phyloP scores from a whole-genome alignment of 2,888 invertebrate genomes.

The Antheraea yamamai region DNA sequence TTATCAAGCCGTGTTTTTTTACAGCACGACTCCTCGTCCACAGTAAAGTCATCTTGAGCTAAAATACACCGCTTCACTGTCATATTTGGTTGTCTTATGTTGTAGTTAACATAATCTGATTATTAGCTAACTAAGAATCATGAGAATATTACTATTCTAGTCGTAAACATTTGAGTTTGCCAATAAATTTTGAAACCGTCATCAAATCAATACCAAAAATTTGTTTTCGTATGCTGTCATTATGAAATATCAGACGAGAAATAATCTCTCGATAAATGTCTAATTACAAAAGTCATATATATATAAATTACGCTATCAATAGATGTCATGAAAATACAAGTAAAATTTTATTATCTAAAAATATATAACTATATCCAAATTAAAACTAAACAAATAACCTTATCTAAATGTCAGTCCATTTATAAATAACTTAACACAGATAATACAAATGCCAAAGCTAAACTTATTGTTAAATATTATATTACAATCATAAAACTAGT shows the following conservation, averaged over 20 bases:
- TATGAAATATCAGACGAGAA: too few species aligned
- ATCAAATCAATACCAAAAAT: background rate
- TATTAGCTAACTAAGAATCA: background rate
- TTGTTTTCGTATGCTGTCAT: too few species aligned
- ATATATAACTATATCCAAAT: conserved; percentile 52
- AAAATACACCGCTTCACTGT: background rate
- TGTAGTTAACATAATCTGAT: background rate
- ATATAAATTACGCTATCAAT: conserved; percentile 31
- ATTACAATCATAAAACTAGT: conserved; percentile 23
- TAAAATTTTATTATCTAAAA: conserved; percentile 57
- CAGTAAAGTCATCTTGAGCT: background rate
- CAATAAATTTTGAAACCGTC: background rate
- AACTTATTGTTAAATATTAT: conserved; percentile 29
- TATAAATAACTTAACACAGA: conserved; percentile 33
- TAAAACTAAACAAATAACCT: conserved; percentile 50
- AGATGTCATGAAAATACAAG: conserved; percentile 39
- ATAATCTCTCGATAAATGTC: background rate
- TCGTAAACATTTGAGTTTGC: background rate
- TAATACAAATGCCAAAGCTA: conserved; percentile 19
- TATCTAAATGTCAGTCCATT: conserved; percentile 53
- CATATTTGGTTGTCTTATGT: background rate
- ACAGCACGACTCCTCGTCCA: conserved; percentile 6
- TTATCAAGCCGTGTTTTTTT: background rate
- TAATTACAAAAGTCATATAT: background rate
- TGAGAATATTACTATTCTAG: background rate